Base-by-base conservation (phyloP, 92 coral and sea anemone species). In the Bergia puertoricense region DNA sequence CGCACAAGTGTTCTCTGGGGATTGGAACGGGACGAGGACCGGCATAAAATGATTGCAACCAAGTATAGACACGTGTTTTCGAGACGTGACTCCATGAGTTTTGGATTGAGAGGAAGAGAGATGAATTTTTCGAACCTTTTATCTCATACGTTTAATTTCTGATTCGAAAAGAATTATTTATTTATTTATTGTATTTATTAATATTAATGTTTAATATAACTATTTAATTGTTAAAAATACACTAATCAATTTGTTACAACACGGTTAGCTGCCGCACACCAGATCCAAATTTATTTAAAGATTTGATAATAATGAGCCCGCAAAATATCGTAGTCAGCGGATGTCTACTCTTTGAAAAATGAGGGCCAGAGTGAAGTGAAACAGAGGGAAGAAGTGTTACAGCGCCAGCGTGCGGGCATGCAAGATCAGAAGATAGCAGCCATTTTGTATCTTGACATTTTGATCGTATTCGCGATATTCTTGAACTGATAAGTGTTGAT, bases 1-100 rank as follows among this genome's bases (percentile, higher is more conserved):
- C 94, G 71, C 99, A 96, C 89, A 94, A 92, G 83, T 92, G 95
- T 82, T 76, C 71, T 1, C 79, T 92, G 77, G 85, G 91, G 22
- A 91, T 88, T 83, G 95, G 90, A 75, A 82, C 89, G 88, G 92
- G 94, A 62, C 94, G 96, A 80, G 95, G 96, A 51, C 95, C 93
- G 72, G 98, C 93, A 69, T 95, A 44, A 89, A 39, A 79, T 37
- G 48, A 44, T 56, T 84, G 79, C 46, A 18, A 13, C 44, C 86
- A 62, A 18, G 30, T 62, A 1, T 62, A 18, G 20, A 62, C 69
- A 62, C 30, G 30, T 62, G 69, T 23, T 62, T 62, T 18, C 8
- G 69, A 18, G 7, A 62, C 4, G 69, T 23, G 69, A 62, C 68
- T 62, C 54, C 5, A 30, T 30, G 30, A 30, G 30, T 30, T 30